Conservation (phyloP, 1,140 invertebrate genomes). For the Euwallacea fornicatus region DNA sequence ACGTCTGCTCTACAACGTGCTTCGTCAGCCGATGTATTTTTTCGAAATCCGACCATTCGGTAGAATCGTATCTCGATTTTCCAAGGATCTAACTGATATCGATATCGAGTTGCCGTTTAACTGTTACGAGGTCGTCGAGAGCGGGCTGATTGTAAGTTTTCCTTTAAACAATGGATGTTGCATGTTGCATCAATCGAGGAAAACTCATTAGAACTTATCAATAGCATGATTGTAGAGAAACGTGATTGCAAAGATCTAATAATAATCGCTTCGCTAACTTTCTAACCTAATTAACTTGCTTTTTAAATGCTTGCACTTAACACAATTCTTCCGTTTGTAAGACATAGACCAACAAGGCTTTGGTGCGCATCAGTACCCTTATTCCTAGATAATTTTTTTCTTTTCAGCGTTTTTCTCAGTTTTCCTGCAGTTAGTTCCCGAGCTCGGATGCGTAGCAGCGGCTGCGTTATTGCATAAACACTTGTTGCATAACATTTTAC, state of each 20-base stretch:
- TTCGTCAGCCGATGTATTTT: constrained; percentile 70
- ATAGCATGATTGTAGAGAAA: too few species aligned
- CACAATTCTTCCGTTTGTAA: too few species aligned
- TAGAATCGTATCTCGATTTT: constrained; percentile 72
- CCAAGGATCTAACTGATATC: constrained; percentile 71
- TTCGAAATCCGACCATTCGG: constrained; percentile 76
- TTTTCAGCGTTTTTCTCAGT: constrained; percentile 68
- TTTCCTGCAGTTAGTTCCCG: constrained; percentile 69
- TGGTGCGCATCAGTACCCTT: too few species aligned
- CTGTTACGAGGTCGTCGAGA: constrained; percentile 53
- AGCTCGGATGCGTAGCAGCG: constrained; percentile 59
- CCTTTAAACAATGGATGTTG: neutral
- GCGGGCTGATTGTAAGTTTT: constrained; percentile 51
- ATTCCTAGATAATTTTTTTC: constrained; percentile 6
- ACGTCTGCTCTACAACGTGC: constrained; percentile 62
- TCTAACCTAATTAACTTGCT: too few species aligned
- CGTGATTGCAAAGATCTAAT: too few species aligned
- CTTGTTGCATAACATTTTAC: constrained; percentile 75
- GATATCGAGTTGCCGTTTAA: constrained; percentile 59
- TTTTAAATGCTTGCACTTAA: too few species aligned
- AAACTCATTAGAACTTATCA: too few species aligned
- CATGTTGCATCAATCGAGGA: too few species aligned
- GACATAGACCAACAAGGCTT: too few species aligned
- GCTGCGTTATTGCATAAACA: constrained; percentile 72
- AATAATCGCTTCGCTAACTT: too few species aligned